phyloP scores from a whole-genome alignment of 2,888 invertebrate genomes.

The Monopis laevigella region DNA sequence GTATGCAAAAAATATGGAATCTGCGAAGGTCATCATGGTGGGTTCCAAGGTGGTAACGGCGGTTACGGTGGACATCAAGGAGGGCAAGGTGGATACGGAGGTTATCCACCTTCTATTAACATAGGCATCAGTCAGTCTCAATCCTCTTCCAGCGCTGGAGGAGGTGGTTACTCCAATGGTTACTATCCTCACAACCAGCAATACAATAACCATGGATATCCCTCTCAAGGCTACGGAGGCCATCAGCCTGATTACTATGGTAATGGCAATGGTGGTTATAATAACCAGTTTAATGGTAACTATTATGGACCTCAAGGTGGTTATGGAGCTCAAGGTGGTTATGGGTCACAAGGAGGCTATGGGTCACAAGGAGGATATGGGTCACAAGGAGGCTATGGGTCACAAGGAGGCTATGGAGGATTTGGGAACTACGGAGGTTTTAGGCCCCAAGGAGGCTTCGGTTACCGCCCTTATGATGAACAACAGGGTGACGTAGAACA shows the following conservation, averaged over 20 bases:
- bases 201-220: constrained; percentile 24
- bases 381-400: constrained; percentile 27
- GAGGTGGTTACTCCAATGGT: constrained; percentile 35
- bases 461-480: constrained; percentile 3
- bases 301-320: constrained; percentile 35
- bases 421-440: constrained; percentile 22
- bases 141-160: constrained; percentile 42
- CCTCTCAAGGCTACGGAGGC: constrained; percentile 22
- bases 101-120: constrained; percentile 39
- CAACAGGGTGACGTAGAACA: background rate
- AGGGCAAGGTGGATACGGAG: constrained; percentile 23
- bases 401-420: constrained; percentile 16
- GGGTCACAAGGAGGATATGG: constrained; percentile 21
- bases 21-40: constrained; percentile 25
- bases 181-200: constrained; percentile 43
- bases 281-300: constrained; percentile 54
- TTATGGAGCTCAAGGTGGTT: constrained; percentile 13
- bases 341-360: constrained; percentile 24
- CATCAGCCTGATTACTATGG: constrained; percentile 33
- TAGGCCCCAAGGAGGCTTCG: constrained; percentile 12
- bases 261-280: constrained; percentile 38
- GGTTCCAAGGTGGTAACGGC: constrained; percentile 15
- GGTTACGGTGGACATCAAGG: constrained; percentile 21
- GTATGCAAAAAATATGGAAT: constrained; percentile 37
- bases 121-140: constrained; percentile 59